Percentiles rank a stretch among this genome's conserved stretches.
phyloP scores from a whole-genome alignment of 2,888 invertebrate genomes.

The Brachyopa scutellaris region DNA sequence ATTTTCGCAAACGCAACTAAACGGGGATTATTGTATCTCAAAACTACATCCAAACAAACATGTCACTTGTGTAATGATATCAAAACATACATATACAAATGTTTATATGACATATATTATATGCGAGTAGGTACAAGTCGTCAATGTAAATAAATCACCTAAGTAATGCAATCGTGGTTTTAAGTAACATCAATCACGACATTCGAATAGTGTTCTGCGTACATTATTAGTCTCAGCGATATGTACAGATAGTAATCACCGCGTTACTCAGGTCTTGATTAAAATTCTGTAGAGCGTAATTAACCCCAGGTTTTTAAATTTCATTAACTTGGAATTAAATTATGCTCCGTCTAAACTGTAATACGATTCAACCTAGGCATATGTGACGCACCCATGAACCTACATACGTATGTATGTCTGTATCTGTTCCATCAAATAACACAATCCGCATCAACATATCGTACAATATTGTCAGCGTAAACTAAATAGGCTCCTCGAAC shows the following conservation, averaged over 20 bases:
- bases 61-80: too few species aligned
- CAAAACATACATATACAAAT: neutral
- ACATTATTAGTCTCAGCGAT: neutral
- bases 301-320: slow-evolving; percentile 47
- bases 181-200: neutral
- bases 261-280: slow-evolving; percentile 18
- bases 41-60: too few species aligned
- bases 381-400: neutral
- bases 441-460: slow-evolving; percentile 28
- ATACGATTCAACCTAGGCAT: neutral
- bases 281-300: slow-evolving; percentile 40
- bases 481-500: slow-evolving; percentile 27
- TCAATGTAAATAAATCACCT: too few species aligned
- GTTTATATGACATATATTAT: too few species aligned
- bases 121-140: too few species aligned
- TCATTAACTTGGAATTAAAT: slow-evolving; percentile 58
- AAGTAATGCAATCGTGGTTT: too few species aligned
- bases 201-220: neutral
- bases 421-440: slow-evolving; percentile 44
- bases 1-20: too few species aligned
- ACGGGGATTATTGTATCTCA: too few species aligned
- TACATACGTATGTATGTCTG: too few species aligned
- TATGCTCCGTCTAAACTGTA: neutral
- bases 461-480: slow-evolving; percentile 41
- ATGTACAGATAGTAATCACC: neutral